Percentiles rank a stretch among this genome's conserved stretches.
Conservation (phyloP, 1,140 invertebrate genomes). For the Adoxophyes honmai region DNA sequence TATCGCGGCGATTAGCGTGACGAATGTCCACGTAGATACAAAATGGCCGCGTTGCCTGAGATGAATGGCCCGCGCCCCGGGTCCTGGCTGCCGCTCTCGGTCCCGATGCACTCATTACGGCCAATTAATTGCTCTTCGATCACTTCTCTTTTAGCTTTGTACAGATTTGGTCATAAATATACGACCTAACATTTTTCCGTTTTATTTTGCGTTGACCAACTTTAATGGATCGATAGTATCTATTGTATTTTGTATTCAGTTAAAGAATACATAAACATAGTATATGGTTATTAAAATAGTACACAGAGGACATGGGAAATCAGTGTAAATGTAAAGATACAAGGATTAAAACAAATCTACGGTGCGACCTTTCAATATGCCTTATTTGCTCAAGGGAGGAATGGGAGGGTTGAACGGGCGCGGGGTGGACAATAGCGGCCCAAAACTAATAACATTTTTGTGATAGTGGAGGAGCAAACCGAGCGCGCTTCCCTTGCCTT, state of each 20-base stretch:
- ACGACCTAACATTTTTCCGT: slow-evolving; percentile 3
- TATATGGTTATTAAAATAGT: no score
- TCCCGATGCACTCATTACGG: slow-evolving; percentile 37
- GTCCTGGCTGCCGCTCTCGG: slow-evolving; percentile 3
- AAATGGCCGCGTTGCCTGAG: slow-evolving; percentile 52
- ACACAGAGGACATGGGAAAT: no score
- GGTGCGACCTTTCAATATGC: slow-evolving; percentile 34
- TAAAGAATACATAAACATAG: no score
- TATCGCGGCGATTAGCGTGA: slow-evolving; percentile 56
- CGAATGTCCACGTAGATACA: slow-evolving; percentile 50
- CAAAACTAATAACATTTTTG: slow-evolving; percentile 75
- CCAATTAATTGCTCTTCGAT: slow-evolving; percentile 53
- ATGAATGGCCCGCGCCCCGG: slow-evolving; percentile 42
- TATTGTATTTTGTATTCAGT: no score
- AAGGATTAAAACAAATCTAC: slow-evolving; percentile 36
- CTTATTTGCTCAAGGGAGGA: slow-evolving; percentile 41
- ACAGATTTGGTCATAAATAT: neutral
- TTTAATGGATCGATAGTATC: no score
- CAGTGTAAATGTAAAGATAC: slow-evolving; percentile 17
- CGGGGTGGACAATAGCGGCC: slow-evolving; percentile 63
- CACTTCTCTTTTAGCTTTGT: slow-evolving; percentile 26
- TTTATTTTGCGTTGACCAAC: no score
- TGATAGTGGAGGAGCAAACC: slow-evolving; percentile 58
- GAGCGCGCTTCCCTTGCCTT: slow-evolving; percentile 46
- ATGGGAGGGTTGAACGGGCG: slow-evolving; percentile 44